A percentile compares a stretch with the other conserved stretches of the same genome.
These are phyloP conservation scores for Pomacea canaliculata DNA, from an alignment of 2,888 invertebrate genomes.

Conservation along the genomic window DNA sequence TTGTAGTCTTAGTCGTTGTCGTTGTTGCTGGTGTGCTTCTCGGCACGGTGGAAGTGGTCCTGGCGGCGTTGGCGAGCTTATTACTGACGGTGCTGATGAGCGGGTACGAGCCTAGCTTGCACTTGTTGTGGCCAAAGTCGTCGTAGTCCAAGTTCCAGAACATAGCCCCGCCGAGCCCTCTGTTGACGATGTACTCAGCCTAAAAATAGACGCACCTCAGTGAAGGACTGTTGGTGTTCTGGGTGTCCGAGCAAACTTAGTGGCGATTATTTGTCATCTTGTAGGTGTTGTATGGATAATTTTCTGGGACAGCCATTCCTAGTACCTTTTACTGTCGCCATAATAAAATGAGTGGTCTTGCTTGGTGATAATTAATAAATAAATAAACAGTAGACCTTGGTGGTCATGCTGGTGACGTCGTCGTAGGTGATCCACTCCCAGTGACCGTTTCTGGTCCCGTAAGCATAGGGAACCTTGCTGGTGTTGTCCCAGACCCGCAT, in stretches of 20 bases:
- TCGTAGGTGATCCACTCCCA: conserved; percentile 40
- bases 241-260: not conserved
- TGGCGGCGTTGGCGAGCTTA: not conserved
- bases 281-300: no score
- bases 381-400: not conserved
- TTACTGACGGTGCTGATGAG: conserved; percentile 14
- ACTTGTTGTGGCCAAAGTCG: conserved; percentile 26
- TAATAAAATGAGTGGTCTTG: no score
- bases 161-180: conserved; percentile 23
- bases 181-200: conserved; percentile 15
- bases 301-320: no score
- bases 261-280: not conserved
- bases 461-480: conserved; percentile 70
- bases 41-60: not conserved
- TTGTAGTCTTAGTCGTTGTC: not conserved
- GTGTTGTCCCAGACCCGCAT: conserved; percentile 37
- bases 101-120: conserved; percentile 25
- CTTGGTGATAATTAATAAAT: no score
- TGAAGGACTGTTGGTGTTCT: not conserved
- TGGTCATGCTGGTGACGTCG: conserved; percentile 32
- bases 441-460: conserved; percentile 31
- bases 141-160: conserved; percentile 31
- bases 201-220: not conserved
- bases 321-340: no score
- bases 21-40: not conserved